phyloP scores from a whole-genome alignment of 1,140 invertebrate genomes.

The Helicoverpa zea region DNA sequence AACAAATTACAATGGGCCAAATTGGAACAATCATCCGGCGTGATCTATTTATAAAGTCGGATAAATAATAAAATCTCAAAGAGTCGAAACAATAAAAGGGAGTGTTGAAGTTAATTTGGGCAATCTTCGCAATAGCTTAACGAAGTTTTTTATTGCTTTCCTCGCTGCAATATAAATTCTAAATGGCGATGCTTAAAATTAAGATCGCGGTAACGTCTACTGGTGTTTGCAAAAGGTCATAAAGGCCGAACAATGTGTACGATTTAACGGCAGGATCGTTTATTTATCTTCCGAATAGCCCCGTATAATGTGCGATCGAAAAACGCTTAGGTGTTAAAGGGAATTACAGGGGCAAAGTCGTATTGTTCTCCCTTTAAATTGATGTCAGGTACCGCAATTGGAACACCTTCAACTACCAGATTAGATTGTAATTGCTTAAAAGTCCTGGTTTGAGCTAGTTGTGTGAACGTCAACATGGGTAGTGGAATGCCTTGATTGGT shows the following conservation, averaged over 20 bases:
- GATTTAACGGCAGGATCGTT: slow-evolving; percentile 36
- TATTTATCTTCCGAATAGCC: slow-evolving; percentile 21
- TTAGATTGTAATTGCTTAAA: slow-evolving; percentile 39
- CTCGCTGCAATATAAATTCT: slow-evolving; percentile 27
- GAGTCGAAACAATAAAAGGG: slow-evolving; percentile 18
- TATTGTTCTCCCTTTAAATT: slow-evolving; percentile 45
- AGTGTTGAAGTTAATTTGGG: slow-evolving; percentile 20
- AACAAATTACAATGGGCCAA: background rate
- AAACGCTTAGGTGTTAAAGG: slow-evolving; percentile 43
- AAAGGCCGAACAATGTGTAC: slow-evolving; percentile 36
- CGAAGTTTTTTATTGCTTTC: slow-evolving; percentile 34
- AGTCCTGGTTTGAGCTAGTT: background rate
- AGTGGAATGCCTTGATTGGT: background rate
- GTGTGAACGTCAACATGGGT: background rate
- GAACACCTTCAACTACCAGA: slow-evolving; percentile 22
- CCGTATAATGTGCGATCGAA: slow-evolving; percentile 31
- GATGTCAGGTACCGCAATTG: slow-evolving; percentile 34
- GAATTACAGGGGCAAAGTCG: slow-evolving; percentile 37
- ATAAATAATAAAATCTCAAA: slow-evolving; percentile 15
- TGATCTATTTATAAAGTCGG: background rate
- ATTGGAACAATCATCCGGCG: background rate
- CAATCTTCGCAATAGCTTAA: slow-evolving; percentile 23
- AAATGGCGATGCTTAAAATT: slow-evolving; percentile 27
- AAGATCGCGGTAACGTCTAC: slow-evolving; percentile 8
- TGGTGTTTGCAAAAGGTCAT: slow-evolving; percentile 21